These are phyloP conservation scores for Clupea harengus DNA, from an alignment of 2,113 vertebrate species.

Conservation along the genomic window DNA sequence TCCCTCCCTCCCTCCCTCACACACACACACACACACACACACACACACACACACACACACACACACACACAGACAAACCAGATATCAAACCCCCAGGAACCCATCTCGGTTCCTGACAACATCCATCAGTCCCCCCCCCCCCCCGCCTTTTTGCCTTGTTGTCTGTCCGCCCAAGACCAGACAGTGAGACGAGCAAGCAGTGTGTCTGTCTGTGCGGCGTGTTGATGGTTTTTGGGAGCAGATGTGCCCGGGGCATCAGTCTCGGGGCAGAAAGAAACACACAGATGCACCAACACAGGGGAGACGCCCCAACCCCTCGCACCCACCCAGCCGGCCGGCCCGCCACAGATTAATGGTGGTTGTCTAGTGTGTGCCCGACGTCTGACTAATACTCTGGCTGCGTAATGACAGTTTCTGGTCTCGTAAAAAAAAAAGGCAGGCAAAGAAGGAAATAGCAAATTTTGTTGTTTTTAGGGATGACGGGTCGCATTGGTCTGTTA, in stretches of 20 bases:
- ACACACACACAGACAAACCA: background rate
- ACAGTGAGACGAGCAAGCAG: background rate
- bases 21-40: background rate
- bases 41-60: too few relatives aligned
- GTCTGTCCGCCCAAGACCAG: background rate
- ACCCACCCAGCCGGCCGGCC: slow-evolving; percentile 25
- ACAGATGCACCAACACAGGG: slow-evolving; percentile 46
- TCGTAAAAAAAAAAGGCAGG: background rate
- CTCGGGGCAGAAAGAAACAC: slow-evolving; percentile 44
- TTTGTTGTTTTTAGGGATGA: background rate
- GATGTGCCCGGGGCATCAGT: slow-evolving; percentile 59
- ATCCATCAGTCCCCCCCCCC: background rate
- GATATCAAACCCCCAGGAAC: too few relatives aligned
- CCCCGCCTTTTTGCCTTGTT: background rate
- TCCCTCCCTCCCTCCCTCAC: too few relatives aligned
- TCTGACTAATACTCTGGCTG: slow-evolving; percentile 64
- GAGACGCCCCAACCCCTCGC: background rate
- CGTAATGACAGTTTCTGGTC: slow-evolving; percentile 62
- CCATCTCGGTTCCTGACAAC: background rate
- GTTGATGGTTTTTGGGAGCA: slow-evolving; percentile 41
- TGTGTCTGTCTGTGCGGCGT: background rate
- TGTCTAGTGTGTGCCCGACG: slow-evolving; percentile 58
- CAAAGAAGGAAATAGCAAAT: background rate
- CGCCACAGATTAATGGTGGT: slow-evolving; percentile 54
- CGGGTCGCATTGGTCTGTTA: background rate